phyloP scores from a whole-genome alignment of 2,113 vertebrate genomes.

The Gracilinanus agilis region DNA sequence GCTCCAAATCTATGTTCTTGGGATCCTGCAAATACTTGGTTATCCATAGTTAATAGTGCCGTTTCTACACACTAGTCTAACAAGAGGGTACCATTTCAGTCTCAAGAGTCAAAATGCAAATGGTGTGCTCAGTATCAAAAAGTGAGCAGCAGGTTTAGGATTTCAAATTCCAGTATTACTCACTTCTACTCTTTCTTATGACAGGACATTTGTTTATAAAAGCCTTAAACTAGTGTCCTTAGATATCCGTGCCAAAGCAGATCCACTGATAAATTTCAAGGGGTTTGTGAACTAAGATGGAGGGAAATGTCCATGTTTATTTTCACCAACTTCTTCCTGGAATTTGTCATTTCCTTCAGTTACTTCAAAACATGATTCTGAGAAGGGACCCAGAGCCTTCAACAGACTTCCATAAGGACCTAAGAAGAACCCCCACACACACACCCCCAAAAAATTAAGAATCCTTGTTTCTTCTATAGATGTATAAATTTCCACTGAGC shows the following conservation, averaged over 20 bases:
- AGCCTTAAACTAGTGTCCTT: neutral
- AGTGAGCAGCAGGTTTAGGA: constrained; percentile 30
- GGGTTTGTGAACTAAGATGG: neutral
- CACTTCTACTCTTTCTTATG: neutral
- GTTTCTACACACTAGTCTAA: neutral
- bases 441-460: neutral
- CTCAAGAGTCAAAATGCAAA: neutral
- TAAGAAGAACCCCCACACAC: no score
- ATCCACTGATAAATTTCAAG: neutral
- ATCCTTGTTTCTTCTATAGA: neutral
- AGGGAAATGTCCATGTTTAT: neutral
- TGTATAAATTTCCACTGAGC: neutral
- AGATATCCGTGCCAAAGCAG: neutral
- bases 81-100: neutral
- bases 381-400: neutral
- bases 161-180: constrained; percentile 28
- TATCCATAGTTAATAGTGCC: neutral
- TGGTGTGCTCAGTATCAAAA: neutral
- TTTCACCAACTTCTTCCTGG: neutral
- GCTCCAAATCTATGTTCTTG: neutral
- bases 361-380: neutral
- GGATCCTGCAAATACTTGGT: neutral
- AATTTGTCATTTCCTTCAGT: neutral
- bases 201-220: neutral
- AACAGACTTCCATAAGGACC: neutral